These are phyloP conservation scores for Melanostigma gelatinosum DNA, from an alignment of 2,113 vertebrate species.

Conservation along the genomic window DNA sequence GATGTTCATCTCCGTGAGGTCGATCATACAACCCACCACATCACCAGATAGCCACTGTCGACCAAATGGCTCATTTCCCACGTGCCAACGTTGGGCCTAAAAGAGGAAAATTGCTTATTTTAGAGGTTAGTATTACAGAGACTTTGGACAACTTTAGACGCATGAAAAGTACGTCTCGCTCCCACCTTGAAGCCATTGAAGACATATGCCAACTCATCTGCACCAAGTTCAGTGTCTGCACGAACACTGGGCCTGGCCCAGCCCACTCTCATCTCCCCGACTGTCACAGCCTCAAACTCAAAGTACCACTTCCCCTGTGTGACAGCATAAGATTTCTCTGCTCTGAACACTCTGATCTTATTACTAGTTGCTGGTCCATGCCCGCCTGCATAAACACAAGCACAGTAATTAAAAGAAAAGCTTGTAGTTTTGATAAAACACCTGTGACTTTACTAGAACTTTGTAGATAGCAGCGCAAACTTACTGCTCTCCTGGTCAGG, in stretches of 20 bases:
- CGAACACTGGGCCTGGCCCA: slow-evolving; percentile 90
- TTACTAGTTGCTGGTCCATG: slow-evolving; percentile 78
- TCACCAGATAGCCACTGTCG: slow-evolving; percentile 91
- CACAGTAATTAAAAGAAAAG: slow-evolving; percentile 3
- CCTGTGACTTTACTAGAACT: neutral
- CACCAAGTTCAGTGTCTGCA: slow-evolving; percentile 89
- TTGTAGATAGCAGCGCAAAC: slow-evolving; percentile 41
- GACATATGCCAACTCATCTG: slow-evolving; percentile 90
- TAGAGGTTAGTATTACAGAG: neutral
- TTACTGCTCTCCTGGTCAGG: slow-evolving; percentile 93
- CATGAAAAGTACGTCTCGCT: neutral
- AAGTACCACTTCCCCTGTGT: slow-evolving; percentile 94
- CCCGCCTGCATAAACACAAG: slow-evolving; percentile 69
- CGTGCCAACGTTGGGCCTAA: slow-evolving; percentile 93
- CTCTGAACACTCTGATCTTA: slow-evolving; percentile 89
- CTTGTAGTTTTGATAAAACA: neutral
- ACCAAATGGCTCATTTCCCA: slow-evolving; percentile 91
- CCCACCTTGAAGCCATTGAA: slow-evolving; percentile 92
- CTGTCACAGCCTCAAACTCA: slow-evolving; percentile 92
- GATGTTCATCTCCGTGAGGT: slow-evolving; percentile 90
- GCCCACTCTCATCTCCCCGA: slow-evolving; percentile 94
- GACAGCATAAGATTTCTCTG: slow-evolving; percentile 88
- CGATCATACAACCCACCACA: slow-evolving; percentile 94
- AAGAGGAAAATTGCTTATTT: neutral
- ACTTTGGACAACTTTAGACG: neutral